These are phyloP conservation scores for Margaritifera margaritifera DNA, from an alignment of 2,888 invertebrate genomes.

Conservation along the genomic window DNA sequence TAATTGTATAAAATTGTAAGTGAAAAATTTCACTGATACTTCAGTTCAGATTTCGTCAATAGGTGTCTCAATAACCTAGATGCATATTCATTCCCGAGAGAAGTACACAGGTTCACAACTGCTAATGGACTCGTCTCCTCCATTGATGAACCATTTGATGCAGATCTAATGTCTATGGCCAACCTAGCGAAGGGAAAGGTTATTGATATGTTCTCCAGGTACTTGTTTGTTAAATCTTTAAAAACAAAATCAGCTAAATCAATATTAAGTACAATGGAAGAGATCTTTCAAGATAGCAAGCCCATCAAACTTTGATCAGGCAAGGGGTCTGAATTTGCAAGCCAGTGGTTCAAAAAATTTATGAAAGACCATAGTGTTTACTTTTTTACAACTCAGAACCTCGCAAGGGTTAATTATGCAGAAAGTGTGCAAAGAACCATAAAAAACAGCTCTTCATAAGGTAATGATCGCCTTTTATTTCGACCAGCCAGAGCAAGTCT, in stretches of 20 bases:
- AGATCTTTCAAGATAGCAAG: slow-evolving; percentile 9
- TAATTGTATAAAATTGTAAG: too few species aligned
- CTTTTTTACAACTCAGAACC: slow-evolving; percentile 20
- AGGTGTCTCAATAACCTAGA: too few species aligned
- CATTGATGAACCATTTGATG: slow-evolving; percentile 20
- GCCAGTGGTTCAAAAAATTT: slow-evolving; percentile 9
- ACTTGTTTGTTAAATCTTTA: slow-evolving; percentile 14
- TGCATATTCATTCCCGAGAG: too few species aligned
- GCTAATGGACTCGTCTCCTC: neutral
- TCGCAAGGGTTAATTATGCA: neutral
- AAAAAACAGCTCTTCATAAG: slow-evolving; percentile 4
- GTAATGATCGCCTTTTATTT: neutral
- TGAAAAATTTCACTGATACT: too few species aligned
- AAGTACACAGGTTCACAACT: too few species aligned
- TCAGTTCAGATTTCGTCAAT: too few species aligned
- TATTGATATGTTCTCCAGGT: slow-evolving; percentile 15
- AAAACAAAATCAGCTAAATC: slow-evolving; percentile 12
- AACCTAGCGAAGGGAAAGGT: too few species aligned
- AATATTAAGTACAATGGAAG: slow-evolving; percentile 7
- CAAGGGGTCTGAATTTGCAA: slow-evolving; percentile 15
- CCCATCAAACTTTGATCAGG: slow-evolving; percentile 10
- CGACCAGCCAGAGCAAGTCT: neutral
- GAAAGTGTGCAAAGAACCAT: slow-evolving; percentile 10
- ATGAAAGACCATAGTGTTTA: slow-evolving; percentile 11
- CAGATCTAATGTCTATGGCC: slow-evolving; percentile 15